Percentiles rank a stretch among this genome's conserved stretches.
phyloP scores from a whole-genome alignment of 2,113 vertebrate species.

The Cisticola juncidis region DNA sequence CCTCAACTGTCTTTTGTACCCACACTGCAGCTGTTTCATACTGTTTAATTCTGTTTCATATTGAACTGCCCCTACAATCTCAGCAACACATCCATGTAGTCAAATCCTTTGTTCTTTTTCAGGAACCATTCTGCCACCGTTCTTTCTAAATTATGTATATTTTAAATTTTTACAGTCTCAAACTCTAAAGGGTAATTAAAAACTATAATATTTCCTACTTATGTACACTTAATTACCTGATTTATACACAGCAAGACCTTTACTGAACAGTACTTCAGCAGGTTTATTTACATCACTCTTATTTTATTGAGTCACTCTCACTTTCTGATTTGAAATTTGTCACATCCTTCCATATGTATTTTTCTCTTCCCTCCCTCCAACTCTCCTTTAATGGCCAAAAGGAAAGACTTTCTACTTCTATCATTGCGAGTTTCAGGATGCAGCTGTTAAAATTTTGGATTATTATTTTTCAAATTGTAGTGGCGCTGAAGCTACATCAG shows the following conservation, averaged over 20 bases:
- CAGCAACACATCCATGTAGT: background rate
- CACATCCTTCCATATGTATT: background rate
- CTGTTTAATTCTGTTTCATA: too few species aligned
- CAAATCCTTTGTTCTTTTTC: background rate
- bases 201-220: background rate
- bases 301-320: background rate
- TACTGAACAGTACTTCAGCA: background rate
- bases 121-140: background rate
- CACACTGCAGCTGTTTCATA: background rate
- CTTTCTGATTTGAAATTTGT: background rate
- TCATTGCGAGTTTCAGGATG: background rate
- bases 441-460: background rate
- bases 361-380: background rate
- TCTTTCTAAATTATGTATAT: background rate
- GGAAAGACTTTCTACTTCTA: background rate
- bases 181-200: background rate
- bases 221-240: background rate
- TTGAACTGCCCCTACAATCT: background rate
- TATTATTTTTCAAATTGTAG: background rate
- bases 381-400: background rate
- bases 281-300: background rate
- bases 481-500: background rate
- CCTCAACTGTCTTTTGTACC: background rate
- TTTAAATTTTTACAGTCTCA: background rate
- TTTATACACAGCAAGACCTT: background rate